These are phyloP conservation scores for Pluvialis apricaria DNA, from an alignment of 2,113 vertebrate genomes.

Conservation along the genomic window DNA sequence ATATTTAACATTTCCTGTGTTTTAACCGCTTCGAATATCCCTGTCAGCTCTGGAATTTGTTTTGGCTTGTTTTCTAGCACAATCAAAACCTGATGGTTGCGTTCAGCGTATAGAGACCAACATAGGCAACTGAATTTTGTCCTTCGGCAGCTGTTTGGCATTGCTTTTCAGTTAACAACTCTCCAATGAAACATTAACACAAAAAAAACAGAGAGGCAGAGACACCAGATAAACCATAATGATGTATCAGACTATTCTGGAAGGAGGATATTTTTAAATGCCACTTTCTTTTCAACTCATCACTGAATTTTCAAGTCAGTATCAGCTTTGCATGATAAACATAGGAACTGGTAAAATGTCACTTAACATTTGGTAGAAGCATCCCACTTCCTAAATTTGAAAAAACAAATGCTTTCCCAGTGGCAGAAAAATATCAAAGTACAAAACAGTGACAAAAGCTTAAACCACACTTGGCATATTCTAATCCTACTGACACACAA, in stretches of 20 bases:
- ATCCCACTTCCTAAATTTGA: background rate
- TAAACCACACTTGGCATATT: background rate
- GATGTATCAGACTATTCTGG: background rate
- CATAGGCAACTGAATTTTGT: background rate
- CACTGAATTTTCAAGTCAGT: background rate
- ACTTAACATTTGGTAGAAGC: background rate
- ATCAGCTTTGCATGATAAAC: background rate
- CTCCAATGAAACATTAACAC: background rate
- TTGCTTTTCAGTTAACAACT: background rate
- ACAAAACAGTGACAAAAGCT: background rate
- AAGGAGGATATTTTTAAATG: background rate
- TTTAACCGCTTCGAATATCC: slow-evolving; percentile 2
- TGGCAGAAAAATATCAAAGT: background rate
- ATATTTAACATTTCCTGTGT: slow-evolving; percentile 42
- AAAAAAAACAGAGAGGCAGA: background rate
- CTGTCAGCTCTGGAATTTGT: slow-evolving; percentile 39
- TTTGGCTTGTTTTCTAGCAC: slow-evolving; percentile 2
- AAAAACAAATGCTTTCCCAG: background rate
- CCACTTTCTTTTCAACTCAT: background rate
- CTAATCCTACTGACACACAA: background rate
- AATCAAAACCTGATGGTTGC: slow-evolving; percentile 49
- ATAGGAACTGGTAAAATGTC: background rate
- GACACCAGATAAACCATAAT: background rate
- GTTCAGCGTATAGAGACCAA: background rate
- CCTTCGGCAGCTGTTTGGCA: background rate